Evolutionary conservation across 2,113 vertebrate species (phyloP).

Genomic region (Carollia perspicillata): DNA sequence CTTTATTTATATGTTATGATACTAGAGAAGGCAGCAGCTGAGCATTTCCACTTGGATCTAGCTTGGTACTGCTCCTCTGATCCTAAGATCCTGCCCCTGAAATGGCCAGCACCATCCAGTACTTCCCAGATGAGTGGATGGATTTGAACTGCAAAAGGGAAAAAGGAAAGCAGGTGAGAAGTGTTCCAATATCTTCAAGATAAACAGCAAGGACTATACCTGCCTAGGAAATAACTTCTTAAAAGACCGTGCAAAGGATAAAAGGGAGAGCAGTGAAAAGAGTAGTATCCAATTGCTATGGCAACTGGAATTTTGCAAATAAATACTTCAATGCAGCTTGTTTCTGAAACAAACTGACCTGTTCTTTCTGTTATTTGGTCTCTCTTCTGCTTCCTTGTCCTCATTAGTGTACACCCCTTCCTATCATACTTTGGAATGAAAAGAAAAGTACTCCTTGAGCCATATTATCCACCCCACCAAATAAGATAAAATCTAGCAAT

Average conservation of each 20-base stretch:
- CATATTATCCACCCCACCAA: not conserved
- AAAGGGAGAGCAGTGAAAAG: slow-evolving; percentile 56
- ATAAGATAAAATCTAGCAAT: slow-evolving; percentile 13
- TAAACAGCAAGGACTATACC: not conserved
- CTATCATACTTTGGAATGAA: slow-evolving; percentile 29
- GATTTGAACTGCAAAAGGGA: not conserved
- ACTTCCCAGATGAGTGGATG: slow-evolving; percentile 3
- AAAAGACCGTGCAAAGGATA: slow-evolving; percentile 70
- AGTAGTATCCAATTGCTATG: slow-evolving; percentile 77
- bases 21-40: not conserved
- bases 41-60: not conserved
- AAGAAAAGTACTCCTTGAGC: slow-evolving; percentile 5
- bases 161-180: not conserved
- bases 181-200: slow-evolving; percentile 32
- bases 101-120: not conserved
- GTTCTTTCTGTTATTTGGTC: slow-evolving; percentile 40
- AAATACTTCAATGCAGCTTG: slow-evolving; percentile 75
- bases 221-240: slow-evolving; percentile 50
- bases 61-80: not conserved
- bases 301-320: slow-evolving; percentile 79
- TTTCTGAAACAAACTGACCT: slow-evolving; percentile 54
- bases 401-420: not conserved
- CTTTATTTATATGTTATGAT: not conserved
- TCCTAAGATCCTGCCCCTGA: not conserved
- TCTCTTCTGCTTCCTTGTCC: not conserved